Evolutionary conservation across 2,888 invertebrate genomes (phyloP).

Genomic region (Allacma fusca): DNA sequence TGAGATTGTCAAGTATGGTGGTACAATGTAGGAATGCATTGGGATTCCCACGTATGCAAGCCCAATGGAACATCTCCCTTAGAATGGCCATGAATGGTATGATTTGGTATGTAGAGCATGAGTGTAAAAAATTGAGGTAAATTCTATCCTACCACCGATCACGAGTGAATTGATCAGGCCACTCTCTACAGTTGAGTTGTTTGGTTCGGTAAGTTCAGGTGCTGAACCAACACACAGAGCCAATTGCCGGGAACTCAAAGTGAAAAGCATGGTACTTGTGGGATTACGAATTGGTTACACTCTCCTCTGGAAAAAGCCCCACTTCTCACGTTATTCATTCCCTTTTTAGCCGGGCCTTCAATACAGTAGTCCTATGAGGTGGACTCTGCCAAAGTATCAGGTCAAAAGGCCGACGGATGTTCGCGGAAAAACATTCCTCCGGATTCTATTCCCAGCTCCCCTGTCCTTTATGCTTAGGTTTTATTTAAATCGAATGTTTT

Average conservation of each 20-base stretch:
- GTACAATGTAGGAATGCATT: too few relatives aligned
- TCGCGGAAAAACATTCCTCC: neutral
- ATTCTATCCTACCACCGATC: slow-evolving; percentile 8
- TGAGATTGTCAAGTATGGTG: neutral
- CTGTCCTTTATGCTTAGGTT: neutral
- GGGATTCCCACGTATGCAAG: too few relatives aligned
- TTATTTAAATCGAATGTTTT: neutral
- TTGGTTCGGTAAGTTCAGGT: slow-evolving; percentile 30
- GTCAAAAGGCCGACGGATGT: neutral
- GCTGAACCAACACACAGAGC: neutral
- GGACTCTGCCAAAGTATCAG: neutral
- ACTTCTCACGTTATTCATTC: slow-evolving; percentile 30
- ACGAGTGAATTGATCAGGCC: slow-evolving; percentile 29
- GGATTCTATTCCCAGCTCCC: neutral
- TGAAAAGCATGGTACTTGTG: slow-evolving; percentile 50
- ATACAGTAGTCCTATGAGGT: neutral
- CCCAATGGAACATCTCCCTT: too few relatives aligned
- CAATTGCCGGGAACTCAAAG: slow-evolving; percentile 26
- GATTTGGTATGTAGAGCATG: neutral
- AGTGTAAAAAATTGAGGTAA: neutral
- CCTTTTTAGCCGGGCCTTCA: neutral
- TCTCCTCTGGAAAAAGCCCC: slow-evolving; percentile 26
- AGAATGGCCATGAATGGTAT: too few relatives aligned
- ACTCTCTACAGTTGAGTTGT: slow-evolving; percentile 2
- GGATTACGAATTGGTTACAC: slow-evolving; percentile 49